phyloP scores from a whole-genome alignment of 2,113 vertebrate species.

The Physeter macrocephalus region DNA sequence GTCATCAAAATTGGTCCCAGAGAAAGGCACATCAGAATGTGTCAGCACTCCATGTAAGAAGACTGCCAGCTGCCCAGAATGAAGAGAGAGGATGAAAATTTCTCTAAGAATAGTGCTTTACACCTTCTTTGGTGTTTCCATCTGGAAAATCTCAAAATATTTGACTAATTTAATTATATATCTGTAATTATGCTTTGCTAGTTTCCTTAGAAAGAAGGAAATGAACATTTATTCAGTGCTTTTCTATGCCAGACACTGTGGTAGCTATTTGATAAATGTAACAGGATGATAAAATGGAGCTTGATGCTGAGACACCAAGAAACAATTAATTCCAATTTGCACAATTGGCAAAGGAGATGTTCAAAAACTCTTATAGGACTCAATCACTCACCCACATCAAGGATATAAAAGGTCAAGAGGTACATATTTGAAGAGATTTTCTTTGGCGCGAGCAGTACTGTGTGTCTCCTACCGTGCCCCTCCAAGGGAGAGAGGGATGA shows the following conservation, averaged over 20 bases:
- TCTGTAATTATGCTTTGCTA: conserved; percentile 33
- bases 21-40: neutral
- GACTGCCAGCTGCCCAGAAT: conserved; percentile 1
- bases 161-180: conserved; percentile 46
- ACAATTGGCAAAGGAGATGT: neutral
- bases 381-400: neutral
- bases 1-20: conserved; percentile 43
- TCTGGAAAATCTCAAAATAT: conserved; percentile 53
- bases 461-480: neutral
- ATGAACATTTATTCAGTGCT: neutral
- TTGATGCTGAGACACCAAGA: neutral
- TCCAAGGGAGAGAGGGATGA: neutral
- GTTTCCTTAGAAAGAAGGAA: neutral
- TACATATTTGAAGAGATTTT: neutral
- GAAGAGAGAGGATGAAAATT: neutral
- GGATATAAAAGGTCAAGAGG: neutral
- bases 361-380: neutral
- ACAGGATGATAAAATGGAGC: neutral
- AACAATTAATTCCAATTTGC: neutral
- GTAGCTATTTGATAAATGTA: neutral
- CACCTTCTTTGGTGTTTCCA: neutral
- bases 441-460: neutral
- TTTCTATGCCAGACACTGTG: neutral
- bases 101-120: conserved; percentile 6
- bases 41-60: neutral